Base-by-base conservation (phyloP, 2,888 invertebrate genomes). In the Xanthorhoe spadicearia region DNA sequence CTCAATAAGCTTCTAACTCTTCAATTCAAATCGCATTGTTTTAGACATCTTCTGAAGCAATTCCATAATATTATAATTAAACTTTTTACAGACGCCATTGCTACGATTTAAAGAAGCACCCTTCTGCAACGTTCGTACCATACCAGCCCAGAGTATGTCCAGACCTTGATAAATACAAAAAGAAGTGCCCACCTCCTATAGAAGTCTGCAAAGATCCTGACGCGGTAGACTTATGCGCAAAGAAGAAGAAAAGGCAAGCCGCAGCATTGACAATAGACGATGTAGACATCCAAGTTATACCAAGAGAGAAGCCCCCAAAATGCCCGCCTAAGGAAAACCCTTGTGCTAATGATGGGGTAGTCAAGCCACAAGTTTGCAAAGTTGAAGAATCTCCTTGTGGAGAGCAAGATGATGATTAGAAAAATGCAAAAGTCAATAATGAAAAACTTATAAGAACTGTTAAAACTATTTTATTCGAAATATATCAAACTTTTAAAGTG, bases 261-360 rank as follows among this genome's bases (percentile, higher is more conserved):
- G 58, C 17, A 15, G 53, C 13, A 15, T 8, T 59, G 23, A 17
- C 32, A 7, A 59, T 59, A 13, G 53, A 54, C 9, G 64, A 54
- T n/a, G 48, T 48, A 5, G 58, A 46, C 5, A 59, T 59, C 38
- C 19, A 23, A 5, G 59, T 59, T 10, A 49, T 57, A 48, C 50
- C 51, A 17, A 43, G 51, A 59, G 43, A 9, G 8, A 59, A 53
- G 32, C 68, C 68, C 0, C 65, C 64, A 49, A 62, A 5, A 48
- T 68, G 68, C 48, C 64, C 68, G n/a, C 1, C 23, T 0, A 18
- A 56, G 19, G 64, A 62, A 19, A 18, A 62, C 5, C 61, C 58
- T 1, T 68, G 68, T 17, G 9, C 19, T 0, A 59, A 35, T 48
- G 63, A 58, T 32, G 23, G 54, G 6, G 10, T 13, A 43, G 38